Percentiles rank a stretch among this genome's conserved stretches.
phyloP scores from a whole-genome alignment of 2,888 invertebrate genomes.

The Pseudanteris insignis region DNA sequence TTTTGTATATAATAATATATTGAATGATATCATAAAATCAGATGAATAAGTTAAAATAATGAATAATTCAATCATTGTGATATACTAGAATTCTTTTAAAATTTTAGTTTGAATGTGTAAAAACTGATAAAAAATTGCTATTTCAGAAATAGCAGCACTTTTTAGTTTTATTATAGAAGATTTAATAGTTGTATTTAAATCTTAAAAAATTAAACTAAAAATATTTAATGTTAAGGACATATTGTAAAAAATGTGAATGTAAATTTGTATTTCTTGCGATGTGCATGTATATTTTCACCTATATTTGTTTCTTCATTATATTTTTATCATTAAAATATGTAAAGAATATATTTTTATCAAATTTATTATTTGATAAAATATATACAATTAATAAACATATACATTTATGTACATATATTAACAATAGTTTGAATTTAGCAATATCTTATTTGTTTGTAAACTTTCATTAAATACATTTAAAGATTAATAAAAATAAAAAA shows the following conservation, averaged over 20 bases:
- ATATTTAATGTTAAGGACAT: slow-evolving; percentile 14
- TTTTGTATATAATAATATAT: no score
- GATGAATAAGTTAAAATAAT: no score
- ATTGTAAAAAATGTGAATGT: slow-evolving; percentile 2
- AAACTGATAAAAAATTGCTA: slow-evolving; percentile 1
- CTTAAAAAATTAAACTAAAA: no score
- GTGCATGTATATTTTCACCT: slow-evolving; percentile 46
- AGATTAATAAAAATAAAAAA: background rate
- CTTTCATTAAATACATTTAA: no score
- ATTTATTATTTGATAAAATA: slow-evolving; percentile 18
- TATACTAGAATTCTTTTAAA: no score
- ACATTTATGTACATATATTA: background rate
- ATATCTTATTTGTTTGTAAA: background rate
- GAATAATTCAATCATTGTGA: no score
- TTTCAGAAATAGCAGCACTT: background rate
- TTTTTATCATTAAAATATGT: slow-evolving; percentile 56
- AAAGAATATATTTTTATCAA: slow-evolving; percentile 59
- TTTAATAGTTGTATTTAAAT: no score
- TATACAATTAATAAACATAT: slow-evolving; percentile 10
- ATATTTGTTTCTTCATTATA: slow-evolving; percentile 50
- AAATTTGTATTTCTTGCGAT: slow-evolving; percentile 15
- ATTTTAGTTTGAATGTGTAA: no score
- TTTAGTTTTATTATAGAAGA: background rate
- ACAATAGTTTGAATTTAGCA: background rate
- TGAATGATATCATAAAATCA: no score